A percentile compares a stretch with the other conserved stretches of the same genome.
phyloP scores from a whole-genome alignment of 2,797 vertebrate genomes.

The Darevskia nairensis region DNA sequence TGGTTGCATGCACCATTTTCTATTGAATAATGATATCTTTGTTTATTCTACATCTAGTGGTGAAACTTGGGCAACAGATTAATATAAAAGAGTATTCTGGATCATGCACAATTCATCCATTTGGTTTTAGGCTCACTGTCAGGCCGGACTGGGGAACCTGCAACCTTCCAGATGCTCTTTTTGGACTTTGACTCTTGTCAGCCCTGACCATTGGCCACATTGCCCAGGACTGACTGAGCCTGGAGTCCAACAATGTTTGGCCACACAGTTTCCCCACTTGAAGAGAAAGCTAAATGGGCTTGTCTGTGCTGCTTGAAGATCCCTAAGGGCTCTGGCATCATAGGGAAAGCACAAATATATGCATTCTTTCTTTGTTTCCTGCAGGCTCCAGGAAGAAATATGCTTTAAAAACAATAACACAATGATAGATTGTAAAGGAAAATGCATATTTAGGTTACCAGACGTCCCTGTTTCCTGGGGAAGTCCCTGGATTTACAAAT shows the following conservation, averaged over 20 bases:
- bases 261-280: neutral
- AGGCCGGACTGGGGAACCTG: neutral
- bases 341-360: neutral
- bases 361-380: neutral
- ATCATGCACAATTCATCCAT: conserved; percentile 16
- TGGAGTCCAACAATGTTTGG: too few species aligned
- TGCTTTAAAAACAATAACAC: neutral
- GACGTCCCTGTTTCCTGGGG: too few species aligned
- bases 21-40: neutral
- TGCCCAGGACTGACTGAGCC: too few species aligned
- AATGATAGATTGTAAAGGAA: neutral
- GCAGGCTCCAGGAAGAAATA: neutral
- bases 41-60: neutral
- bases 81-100: neutral
- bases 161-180: too few species aligned
- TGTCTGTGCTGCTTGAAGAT: neutral
- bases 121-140: neutral
- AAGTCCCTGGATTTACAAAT: too few species aligned
- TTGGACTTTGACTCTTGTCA: too few species aligned
- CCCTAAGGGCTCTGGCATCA: neutral
- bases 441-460: neutral
- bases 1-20: neutral
- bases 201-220: too few species aligned
- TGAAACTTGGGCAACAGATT: neutral
- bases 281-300: neutral